Base-by-base conservation (phyloP, 2,113 vertebrate species). In the Orycteropus afer region DNA sequence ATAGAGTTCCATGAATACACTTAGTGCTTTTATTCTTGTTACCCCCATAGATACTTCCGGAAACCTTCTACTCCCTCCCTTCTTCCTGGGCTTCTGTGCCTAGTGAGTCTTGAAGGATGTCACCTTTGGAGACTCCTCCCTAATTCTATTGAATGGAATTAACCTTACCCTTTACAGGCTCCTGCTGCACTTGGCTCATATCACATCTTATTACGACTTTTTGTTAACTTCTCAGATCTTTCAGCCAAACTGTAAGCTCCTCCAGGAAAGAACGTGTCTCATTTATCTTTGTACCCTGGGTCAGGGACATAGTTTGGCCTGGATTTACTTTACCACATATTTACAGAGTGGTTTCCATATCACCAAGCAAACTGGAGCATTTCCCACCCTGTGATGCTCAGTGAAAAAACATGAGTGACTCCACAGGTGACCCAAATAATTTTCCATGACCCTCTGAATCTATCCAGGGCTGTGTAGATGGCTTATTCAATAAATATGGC, bases 301-400 rank as follows among this genome's bases (percentile, higher is more conserved):
- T 2, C 37, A 49, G 74, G 77, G 80, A 90, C 73, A 81, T 2
- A 67, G 34, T 59, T 29, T 92, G 92, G 69, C 81, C 86, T 95
- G 67, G 73, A 96, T 96, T 81, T 93, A 91, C 94, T 88, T 94
- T 57, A 61, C 42, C 73, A 37, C 22, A 40, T 91, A 55, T 85
- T 89, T 89, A 89, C 87, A 37, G 85, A 93, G 55, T 81, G 53
- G 40, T 85, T 95, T 55, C 65, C 55, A 20, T 45, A 51, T 65
- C 81, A 69, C 49, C 93, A 69, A 95, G 71, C 73, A 85, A 94
- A 53, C 67, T 55, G 49, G 37, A 10, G 59, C 37, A 79, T 61
- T 83, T 94, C 22, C 29, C 71, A 87, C 53, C 14, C 73, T 80
- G 20, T 2, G 1, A 91, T 42, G n/a, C 37, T 45, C 89, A 37